A percentile compares a stretch with the other conserved stretches of the same genome.
Evolutionary conservation across 2,888 invertebrate genomes (phyloP).

Genomic region (Noctua fimbriata): DNA sequence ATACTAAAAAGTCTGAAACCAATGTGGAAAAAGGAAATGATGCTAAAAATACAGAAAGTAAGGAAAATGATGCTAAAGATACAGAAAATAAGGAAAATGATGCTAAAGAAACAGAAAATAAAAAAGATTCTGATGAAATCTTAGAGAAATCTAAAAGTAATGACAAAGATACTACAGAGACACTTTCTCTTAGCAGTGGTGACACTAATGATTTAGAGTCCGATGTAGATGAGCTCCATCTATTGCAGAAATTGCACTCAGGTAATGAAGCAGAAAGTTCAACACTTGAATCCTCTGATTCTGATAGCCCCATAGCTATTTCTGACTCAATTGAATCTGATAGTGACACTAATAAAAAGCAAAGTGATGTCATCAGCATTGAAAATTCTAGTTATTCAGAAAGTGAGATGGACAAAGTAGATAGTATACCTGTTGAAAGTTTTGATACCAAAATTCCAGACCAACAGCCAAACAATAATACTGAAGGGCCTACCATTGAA

Average conservation of each 20-base stretch:
- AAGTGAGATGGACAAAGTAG: slow-evolving; percentile 71
- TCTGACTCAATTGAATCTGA: slow-evolving; percentile 81
- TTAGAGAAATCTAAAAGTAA: slow-evolving; percentile 18
- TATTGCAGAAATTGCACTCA: slow-evolving; percentile 83
- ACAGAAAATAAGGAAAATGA: slow-evolving; percentile 42
- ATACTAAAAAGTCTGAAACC: slow-evolving; percentile 46
- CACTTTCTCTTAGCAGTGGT: slow-evolving; percentile 75
- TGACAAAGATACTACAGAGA: slow-evolving; percentile 58
- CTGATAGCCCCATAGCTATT: slow-evolving; percentile 80
- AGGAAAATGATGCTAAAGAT: slow-evolving; percentile 41
- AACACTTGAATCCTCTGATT: slow-evolving; percentile 78
- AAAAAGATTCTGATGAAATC: slow-evolving; percentile 31
- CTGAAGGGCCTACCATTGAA: slow-evolving; percentile 4
- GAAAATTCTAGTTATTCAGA: slow-evolving; percentile 87
- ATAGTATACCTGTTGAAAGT: slow-evolving; percentile 13
- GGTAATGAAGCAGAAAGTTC: slow-evolving; percentile 77
- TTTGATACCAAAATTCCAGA: slow-evolving; percentile 7
- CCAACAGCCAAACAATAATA: neutral
- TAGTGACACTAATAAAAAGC: slow-evolving; percentile 70
- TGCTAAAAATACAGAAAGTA: slow-evolving; percentile 35
- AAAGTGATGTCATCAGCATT: slow-evolving; percentile 83
- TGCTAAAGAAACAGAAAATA: slow-evolving; percentile 36
- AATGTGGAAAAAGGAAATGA: slow-evolving; percentile 47
- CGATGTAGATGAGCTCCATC: slow-evolving; percentile 83
- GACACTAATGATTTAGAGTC: slow-evolving; percentile 77